Evolutionary conservation across 2,797 vertebrate genomes (phyloP), one percentile per base, ranked within the genome.

Genomic region (Chelon labrosus): DNA sequence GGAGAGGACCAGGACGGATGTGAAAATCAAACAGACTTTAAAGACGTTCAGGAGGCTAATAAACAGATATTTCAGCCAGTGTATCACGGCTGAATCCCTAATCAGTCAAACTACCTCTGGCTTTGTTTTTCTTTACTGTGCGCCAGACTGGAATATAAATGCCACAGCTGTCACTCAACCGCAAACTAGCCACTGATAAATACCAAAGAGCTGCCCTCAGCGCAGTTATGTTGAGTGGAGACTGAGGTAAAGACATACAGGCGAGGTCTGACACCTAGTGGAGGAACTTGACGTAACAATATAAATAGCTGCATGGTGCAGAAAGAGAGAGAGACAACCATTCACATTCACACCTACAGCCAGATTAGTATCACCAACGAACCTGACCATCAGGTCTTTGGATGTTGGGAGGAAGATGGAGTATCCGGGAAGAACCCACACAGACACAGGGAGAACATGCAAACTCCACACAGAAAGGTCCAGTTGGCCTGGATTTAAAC

Each of bases 181-280:
- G 20, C 20, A 55, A 19, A 55, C 50, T 41, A 42, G 16, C 4
- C 13, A 56, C 37, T 7, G 11, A 73, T 20, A 39, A 50, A 70
- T 41, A 42, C 6, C n/a, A 5, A 6, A 16, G 37, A 53, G 27
- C 10, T 10, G 22, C 42, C 3, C 42, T 11, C n/a, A 7, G n/a
- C n/a, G 17, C 53, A 68, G 25, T 16, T 3, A 31, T 31, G 19
- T 0, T 20, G 37, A 7, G 0, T 17, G 9, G 3, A 49, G 5
- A 41, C n/a, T 44, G 39, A 56, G 31, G 27, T 0, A 1, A 5
- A 12, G 6, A 51, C 19, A 51, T 10, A 42, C 41, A 65, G 73
- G 80, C 9, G 1, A 79, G 56, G 76, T 41, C 73, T 91, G 92
- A 87, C 93, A 87, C 73, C 92, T 93, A 77, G 86, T 93, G 93